phyloP scores from a whole-genome alignment of 2,797 vertebrate species.

The Falco novaeseelandiae region DNA sequence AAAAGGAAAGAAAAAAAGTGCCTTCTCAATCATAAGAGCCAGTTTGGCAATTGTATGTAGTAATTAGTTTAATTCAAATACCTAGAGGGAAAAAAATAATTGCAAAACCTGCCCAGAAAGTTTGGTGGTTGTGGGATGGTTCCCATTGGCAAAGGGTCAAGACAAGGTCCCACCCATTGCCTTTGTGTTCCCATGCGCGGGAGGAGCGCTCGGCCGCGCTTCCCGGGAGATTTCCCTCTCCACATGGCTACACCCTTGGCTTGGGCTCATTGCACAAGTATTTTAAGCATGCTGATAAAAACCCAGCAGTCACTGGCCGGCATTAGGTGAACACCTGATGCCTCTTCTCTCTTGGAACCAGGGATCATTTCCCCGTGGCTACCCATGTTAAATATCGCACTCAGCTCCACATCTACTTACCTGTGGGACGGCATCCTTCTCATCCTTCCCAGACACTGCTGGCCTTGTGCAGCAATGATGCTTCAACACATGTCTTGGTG shows the following conservation, averaged over 20 bases:
- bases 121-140: slow-evolving; percentile 43
- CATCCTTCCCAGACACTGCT: background rate
- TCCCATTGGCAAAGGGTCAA: slow-evolving; percentile 62
- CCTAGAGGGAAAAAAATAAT: slow-evolving; percentile 51
- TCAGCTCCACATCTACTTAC: background rate
- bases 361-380: background rate
- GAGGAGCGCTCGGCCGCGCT: slow-evolving; percentile 25
- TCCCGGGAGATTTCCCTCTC: slow-evolving; percentile 54
- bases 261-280: slow-evolving; percentile 57
- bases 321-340: background rate
- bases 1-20: background rate
- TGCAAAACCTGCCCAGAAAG: slow-evolving; percentile 64
- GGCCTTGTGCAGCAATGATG: background rate
- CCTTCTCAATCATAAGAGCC: slow-evolving; percentile 37
- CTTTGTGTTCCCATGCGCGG: slow-evolving; percentile 52
- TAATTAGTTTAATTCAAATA: slow-evolving; percentile 68
- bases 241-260: background rate
- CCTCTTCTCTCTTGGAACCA: background rate
- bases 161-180: slow-evolving; percentile 28
- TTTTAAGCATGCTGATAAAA: slow-evolving; percentile 61
- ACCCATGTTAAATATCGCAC: background rate
- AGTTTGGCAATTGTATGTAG: slow-evolving; percentile 33
- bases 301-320: background rate
- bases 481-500: background rate
- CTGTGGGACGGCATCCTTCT: background rate